Percentiles rank a stretch among this genome's conserved stretches.
These are phyloP conservation scores for Mormyrops attenuatus DNA, from an alignment of 2,797 vertebrate species.

Conservation along the genomic window DNA sequence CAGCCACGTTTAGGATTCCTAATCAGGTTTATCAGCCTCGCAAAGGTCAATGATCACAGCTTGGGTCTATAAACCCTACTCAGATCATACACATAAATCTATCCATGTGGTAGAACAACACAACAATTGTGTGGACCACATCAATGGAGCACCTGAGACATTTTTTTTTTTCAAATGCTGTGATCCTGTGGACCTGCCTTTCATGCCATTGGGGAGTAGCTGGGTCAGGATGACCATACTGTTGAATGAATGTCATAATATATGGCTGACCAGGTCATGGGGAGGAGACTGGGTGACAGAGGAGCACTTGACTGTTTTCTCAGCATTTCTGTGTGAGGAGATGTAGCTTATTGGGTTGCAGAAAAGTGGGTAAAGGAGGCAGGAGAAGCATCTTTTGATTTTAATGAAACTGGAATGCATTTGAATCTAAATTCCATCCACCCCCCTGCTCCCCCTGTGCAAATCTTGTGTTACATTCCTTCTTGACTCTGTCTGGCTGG, in stretches of 20 bases:
- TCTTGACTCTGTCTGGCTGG: background rate
- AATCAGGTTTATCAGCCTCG: conserved; percentile 2
- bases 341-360: background rate
- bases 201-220: conserved; percentile 35
- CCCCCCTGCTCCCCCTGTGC: background rate
- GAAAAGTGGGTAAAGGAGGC: background rate
- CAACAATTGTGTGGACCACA: background rate
- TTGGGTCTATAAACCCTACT: background rate
- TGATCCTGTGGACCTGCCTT: conserved; percentile 41
- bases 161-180: background rate
- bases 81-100: background rate
- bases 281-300: conserved; percentile 10
- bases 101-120: background rate
- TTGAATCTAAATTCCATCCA: background rate
- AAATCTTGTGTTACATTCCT: background rate
- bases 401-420: background rate
- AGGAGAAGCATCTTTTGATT: background rate
- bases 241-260: conserved; percentile 53
- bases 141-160: background rate
- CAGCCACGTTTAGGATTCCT: background rate
- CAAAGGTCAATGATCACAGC: background rate
- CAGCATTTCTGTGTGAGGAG: background rate
- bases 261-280: conserved; percentile 47
- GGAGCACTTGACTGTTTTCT: background rate
- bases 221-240: conserved; percentile 55